Conservation (phyloP, 2,797 vertebrate species). For the Periophthalmus magnuspinnatus region DNA sequence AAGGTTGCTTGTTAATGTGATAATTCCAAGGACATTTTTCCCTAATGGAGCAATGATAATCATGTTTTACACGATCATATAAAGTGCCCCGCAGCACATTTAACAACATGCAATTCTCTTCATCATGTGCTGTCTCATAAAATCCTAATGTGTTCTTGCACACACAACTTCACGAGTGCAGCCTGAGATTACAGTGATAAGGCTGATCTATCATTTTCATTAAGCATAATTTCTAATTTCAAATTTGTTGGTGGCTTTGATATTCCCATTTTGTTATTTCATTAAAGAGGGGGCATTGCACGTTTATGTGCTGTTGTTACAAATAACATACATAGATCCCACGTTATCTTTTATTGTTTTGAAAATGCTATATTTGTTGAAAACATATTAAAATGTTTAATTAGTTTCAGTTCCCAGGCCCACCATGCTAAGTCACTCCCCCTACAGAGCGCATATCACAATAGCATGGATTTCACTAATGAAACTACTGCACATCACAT, state of each 20-base stretch:
- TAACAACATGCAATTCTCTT: not conserved
- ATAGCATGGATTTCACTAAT: too few relatives aligned
- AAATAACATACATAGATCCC: too few relatives aligned
- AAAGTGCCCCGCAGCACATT: conserved; percentile 1
- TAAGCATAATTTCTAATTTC: not conserved
- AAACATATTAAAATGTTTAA: too few relatives aligned
- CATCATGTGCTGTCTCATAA: conserved; percentile 3
- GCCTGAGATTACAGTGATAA: not conserved
- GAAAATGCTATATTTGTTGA: too few relatives aligned
- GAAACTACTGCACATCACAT: too few relatives aligned
- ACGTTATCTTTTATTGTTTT: too few relatives aligned
- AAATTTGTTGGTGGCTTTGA: not conserved
- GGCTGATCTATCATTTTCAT: not conserved
- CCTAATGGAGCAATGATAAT: conserved; percentile 20
- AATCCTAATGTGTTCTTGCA: not conserved
- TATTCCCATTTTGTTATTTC: not conserved
- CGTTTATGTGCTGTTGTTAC: too few relatives aligned
- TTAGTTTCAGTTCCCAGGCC: too few relatives aligned
- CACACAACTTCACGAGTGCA: not conserved
- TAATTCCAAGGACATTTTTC: not conserved
- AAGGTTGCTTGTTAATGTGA: not conserved
- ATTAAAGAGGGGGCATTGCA: not conserved
- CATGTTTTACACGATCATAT: conserved; percentile 3
- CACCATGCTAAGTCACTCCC: too few relatives aligned
- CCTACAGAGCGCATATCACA: too few relatives aligned